Percentiles rank a stretch among this genome's conserved stretches.
These are phyloP conservation scores for Varecia variegata DNA, from an alignment of 2,797 vertebrate species.

Conservation along the genomic window DNA sequence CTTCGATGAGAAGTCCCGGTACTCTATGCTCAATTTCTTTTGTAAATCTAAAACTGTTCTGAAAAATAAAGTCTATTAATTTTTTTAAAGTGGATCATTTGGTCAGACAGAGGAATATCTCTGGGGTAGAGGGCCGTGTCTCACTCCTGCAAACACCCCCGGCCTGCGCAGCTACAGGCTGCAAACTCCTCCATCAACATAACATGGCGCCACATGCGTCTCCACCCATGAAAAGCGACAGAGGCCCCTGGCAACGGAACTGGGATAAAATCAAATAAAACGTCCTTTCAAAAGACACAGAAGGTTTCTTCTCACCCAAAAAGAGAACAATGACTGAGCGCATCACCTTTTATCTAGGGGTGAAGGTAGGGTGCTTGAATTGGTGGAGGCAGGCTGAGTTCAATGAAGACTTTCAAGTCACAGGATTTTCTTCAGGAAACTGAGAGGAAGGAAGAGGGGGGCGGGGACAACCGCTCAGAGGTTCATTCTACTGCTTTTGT, in stretches of 20 bases:
- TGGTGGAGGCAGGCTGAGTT: not conserved
- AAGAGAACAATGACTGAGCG: not conserved
- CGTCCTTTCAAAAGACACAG: not conserved
- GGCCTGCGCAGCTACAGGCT: too few species aligned
- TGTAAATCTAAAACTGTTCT: not conserved
- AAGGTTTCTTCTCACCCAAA: not conserved
- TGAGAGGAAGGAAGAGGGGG: fast-evolving
- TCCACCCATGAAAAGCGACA: not conserved
- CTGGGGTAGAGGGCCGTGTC: fast-evolving
- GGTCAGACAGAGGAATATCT: not conserved
- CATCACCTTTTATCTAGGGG: not conserved
- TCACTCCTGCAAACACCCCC: not conserved
- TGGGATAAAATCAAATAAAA: not conserved
- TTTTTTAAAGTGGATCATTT: not conserved
- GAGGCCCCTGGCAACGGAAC: fast-evolving
- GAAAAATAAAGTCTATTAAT: not conserved
- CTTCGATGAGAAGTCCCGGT: not conserved
- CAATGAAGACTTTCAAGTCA: not conserved
- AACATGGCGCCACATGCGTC: fast-evolving
- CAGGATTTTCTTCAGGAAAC: not conserved
- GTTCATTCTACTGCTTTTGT: not conserved
- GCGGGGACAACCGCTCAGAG: too few species aligned
- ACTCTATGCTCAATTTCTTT: not conserved
- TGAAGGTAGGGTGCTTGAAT: fast-evolving
- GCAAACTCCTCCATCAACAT: not conserved